A percentile compares a stretch with the other conserved stretches of the same genome.
Evolutionary conservation across 2,797 vertebrate species (phyloP).

Genomic region (Sebastes glaucus): DNA sequence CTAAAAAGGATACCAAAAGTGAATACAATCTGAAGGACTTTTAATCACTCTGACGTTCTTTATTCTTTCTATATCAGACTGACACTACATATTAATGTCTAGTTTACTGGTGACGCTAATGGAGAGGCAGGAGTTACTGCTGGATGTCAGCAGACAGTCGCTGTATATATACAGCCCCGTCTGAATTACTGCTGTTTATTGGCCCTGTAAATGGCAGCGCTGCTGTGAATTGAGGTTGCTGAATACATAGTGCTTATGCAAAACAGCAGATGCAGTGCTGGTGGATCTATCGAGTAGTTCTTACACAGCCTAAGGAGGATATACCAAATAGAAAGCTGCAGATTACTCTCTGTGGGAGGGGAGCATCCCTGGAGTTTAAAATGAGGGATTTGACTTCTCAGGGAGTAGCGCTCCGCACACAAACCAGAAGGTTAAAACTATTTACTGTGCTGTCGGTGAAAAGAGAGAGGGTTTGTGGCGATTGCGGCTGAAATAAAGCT

Average conservation of each 20-base stretch:
- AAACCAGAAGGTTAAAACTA: slow-evolving; percentile 52
- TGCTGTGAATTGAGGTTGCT: slow-evolving; percentile 46
- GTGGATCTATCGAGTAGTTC: slow-evolving; percentile 58
- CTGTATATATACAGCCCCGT: slow-evolving; percentile 32
- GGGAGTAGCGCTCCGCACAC: slow-evolving; percentile 21
- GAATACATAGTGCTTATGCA: slow-evolving; percentile 69
- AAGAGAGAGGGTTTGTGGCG: background rate
- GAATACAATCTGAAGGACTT: slow-evolving; percentile 33
- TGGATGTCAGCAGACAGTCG: slow-evolving; percentile 46
- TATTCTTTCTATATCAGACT: slow-evolving; percentile 62
- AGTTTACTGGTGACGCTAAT: slow-evolving; percentile 56
- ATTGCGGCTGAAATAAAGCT: slow-evolving; percentile 9
- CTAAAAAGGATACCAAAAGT: slow-evolving; percentile 52
- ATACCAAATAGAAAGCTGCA: slow-evolving; percentile 72
- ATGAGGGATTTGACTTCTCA: slow-evolving; percentile 58
- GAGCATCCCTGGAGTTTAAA: slow-evolving; percentile 64
- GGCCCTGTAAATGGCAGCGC: slow-evolving; percentile 57
- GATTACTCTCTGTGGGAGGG: slow-evolving; percentile 70
- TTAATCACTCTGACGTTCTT: slow-evolving; percentile 66
- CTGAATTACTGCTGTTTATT: slow-evolving; percentile 65
- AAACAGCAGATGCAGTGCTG: slow-evolving; percentile 58
- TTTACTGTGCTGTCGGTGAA: slow-evolving; percentile 9
- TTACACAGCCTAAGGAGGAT: slow-evolving; percentile 68
- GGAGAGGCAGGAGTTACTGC: slow-evolving; percentile 61
- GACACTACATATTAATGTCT: slow-evolving; percentile 57